A percentile compares a stretch with the other conserved stretches of the same genome.
Conservation (phyloP, 1,140 invertebrate genomes). For the Reticulitermes speratus region DNA sequence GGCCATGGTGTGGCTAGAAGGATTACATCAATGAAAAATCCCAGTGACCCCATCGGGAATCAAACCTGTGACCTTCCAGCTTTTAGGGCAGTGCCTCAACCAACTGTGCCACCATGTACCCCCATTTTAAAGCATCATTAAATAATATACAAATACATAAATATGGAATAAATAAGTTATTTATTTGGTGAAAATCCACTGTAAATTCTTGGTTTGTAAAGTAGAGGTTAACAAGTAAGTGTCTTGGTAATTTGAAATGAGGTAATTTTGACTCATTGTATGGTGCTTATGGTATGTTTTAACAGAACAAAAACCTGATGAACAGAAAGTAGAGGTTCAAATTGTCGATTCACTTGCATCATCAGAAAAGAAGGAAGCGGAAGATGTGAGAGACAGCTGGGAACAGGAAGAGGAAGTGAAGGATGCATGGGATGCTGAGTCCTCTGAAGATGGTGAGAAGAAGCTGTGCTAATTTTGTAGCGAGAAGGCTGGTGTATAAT, state of each 20-base stretch:
- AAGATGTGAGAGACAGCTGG: constrained; percentile 44
- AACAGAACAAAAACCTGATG: constrained; percentile 41
- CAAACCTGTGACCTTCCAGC: no score
- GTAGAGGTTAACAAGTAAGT: no score
- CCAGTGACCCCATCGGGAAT: no score
- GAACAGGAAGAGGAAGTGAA: constrained; percentile 63
- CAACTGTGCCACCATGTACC: no score
- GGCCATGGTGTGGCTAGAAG: no score
- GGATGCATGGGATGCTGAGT: constrained; percentile 82
- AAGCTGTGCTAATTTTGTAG: constrained; percentile 54
- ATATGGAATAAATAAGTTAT: background rate
- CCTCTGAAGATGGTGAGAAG: constrained; percentile 63
- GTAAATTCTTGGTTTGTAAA: no score
- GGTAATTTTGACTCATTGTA: background rate
- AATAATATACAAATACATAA: background rate
- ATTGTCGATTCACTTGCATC: constrained; percentile 50
- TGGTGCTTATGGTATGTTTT: background rate
- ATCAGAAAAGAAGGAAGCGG: constrained; percentile 45
- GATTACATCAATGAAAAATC: no score
- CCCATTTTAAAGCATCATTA: no score
- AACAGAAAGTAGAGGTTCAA: constrained; percentile 57
- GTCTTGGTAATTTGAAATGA: no score
- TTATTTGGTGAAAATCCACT: background rate
- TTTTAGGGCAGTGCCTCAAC: no score
- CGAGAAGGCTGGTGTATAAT: background rate